Percentiles rank a stretch among this genome's conserved stretches.
Evolutionary conservation across 1,140 invertebrate species (phyloP).

Genomic region (Drosophila parabipectinata): DNA sequence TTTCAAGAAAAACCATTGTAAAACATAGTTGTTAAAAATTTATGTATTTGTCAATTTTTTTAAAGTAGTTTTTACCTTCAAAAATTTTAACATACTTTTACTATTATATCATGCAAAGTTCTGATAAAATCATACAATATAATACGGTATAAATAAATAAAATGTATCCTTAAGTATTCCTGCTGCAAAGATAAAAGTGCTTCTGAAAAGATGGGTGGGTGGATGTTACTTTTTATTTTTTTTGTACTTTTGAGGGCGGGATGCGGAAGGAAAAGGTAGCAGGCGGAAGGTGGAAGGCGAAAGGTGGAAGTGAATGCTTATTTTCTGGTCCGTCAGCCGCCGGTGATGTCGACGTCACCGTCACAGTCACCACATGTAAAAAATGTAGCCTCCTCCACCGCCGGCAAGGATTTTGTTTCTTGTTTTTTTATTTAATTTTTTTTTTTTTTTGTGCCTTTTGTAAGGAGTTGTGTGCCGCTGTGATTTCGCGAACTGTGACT

Average conservation of each 20-base stretch:
- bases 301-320: constrained; percentile 67
- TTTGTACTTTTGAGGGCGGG: not conserved
- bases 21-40: no score
- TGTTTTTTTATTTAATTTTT: constrained; percentile 23
- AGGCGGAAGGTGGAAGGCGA: constrained; percentile 16
- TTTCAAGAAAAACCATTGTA: no score
- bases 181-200: not conserved
- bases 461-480: constrained; percentile 40
- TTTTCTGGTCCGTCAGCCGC: constrained; percentile 81
- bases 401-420: constrained; percentile 27
- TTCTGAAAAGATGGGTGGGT: not conserved
- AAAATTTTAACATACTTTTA: no score
- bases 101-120: no score
- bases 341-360: constrained; percentile 60
- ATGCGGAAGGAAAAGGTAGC: not conserved
- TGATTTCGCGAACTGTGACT: constrained; percentile 69
- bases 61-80: no score
- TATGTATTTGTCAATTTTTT: no score
- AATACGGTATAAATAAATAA: not conserved
- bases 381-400: constrained; percentile 37
- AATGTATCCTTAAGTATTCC: not conserved
- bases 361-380: constrained; percentile 76
- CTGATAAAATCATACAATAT: no score
- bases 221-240: not conserved
- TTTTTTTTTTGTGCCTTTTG: not conserved